These are phyloP conservation scores for Drosophila sordidula DNA, from an alignment of 2,888 invertebrate species.

Conservation along the genomic window DNA sequence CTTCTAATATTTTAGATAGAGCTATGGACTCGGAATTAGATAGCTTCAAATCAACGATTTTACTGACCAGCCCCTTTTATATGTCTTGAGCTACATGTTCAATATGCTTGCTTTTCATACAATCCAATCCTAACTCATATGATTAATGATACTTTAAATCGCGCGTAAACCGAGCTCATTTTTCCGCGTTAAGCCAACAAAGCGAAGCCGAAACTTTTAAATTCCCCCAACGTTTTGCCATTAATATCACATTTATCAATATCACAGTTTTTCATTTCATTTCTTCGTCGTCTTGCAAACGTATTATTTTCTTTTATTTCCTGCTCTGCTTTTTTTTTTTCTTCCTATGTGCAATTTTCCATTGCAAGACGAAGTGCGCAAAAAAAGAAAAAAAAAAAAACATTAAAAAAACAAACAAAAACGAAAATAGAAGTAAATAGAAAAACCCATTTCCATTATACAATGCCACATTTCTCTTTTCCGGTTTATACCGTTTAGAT, in stretches of 20 bases:
- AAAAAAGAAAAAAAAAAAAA: slow-evolving; percentile 13
- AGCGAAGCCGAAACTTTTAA: slow-evolving; percentile 66
- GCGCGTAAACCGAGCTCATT: slow-evolving; percentile 65
- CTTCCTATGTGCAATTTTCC: slow-evolving; percentile 64
- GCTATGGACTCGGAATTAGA: neutral
- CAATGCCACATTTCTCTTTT: slow-evolving; percentile 78
- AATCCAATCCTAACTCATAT: slow-evolving; percentile 32
- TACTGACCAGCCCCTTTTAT: neutral
- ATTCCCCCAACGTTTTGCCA: slow-evolving; percentile 72
- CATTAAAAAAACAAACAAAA: slow-evolving; percentile 33
- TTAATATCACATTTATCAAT: slow-evolving; percentile 79
- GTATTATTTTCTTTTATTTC: slow-evolving; percentile 64
- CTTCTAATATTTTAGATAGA: no score
- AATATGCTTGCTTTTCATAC: slow-evolving; percentile 23
- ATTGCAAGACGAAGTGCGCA: slow-evolving; percentile 45
- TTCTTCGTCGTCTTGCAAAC: slow-evolving; percentile 56
- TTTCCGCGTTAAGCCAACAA: slow-evolving; percentile 54
- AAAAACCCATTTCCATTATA: slow-evolving; percentile 77
- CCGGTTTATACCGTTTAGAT: slow-evolving; percentile 79
- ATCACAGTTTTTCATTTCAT: slow-evolving; percentile 78
- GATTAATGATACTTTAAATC: slow-evolving; percentile 72
- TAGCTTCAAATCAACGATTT: neutral
- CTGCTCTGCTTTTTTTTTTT: slow-evolving; percentile 30
- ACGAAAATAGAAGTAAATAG: slow-evolving; percentile 46
- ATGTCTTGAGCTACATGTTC: slow-evolving; percentile 1